phyloP scores from a whole-genome alignment of 2,888 invertebrate species.

The Troides helena region DNA sequence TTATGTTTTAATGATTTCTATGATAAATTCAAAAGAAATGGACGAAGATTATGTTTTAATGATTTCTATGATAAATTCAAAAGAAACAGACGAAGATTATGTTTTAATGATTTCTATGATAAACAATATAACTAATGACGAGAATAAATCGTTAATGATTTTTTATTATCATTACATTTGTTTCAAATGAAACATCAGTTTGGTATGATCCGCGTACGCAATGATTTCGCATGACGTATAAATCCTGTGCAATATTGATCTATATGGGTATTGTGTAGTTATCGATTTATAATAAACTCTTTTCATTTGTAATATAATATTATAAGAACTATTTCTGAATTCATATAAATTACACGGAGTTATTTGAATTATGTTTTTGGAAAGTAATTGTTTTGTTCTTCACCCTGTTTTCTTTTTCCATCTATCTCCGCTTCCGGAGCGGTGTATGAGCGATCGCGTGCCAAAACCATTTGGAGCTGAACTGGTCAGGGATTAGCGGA shows the following conservation, averaged over 20 bases:
- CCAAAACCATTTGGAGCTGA: conserved; percentile 70
- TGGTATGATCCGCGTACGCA: conserved; percentile 43
- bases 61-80: conserved; percentile 15
- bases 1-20: conserved; percentile 29
- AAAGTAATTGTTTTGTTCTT: conserved; percentile 48
- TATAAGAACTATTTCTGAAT: conserved; percentile 58
- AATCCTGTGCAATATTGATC: conserved; percentile 70
- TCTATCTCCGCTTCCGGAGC: conserved; percentile 37
- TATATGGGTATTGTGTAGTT: conserved; percentile 62
- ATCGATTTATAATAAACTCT: conserved; percentile 53
- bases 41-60: conserved; percentile 22
- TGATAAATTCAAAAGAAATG: conserved; percentile 24
- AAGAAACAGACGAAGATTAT: neutral
- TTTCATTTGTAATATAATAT: conserved; percentile 52
- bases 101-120: conserved; percentile 32
- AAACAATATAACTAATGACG: conserved; percentile 21
- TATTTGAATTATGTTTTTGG: conserved; percentile 31
- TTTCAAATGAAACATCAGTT: conserved; percentile 17
- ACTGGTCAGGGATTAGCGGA: conserved; percentile 36
- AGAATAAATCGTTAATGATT: conserved; percentile 18
- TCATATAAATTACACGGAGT: conserved; percentile 39
- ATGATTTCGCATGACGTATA: conserved; percentile 66
- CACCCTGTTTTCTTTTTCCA: conserved; percentile 40
- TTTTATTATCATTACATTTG: neutral
- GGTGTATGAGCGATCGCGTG: conserved; percentile 45